Base-by-base conservation (phyloP, 2,797 vertebrate genomes). In the Peromyscus aztecus region DNA sequence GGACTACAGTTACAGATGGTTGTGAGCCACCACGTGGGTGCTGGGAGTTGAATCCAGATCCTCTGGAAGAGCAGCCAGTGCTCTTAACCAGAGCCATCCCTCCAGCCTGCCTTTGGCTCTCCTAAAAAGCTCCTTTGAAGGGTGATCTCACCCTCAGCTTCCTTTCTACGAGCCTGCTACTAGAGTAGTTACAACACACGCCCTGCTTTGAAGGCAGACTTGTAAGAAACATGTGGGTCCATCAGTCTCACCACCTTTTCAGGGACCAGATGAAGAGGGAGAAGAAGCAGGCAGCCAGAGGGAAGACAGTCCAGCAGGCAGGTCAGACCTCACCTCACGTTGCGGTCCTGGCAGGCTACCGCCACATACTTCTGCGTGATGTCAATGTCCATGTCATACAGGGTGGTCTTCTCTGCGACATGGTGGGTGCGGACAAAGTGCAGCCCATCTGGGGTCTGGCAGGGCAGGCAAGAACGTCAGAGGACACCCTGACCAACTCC, bases 341-440 rank as follows among this genome's bases (percentile, higher is more conserved):
- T 99, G 9, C 99, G 98, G 97, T 99, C 99, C 97, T 99, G 99
- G 95, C 99, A 99, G 85, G 99, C 99, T 5, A 99, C 98, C 0
- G 98, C 99, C 0, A 99, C 98, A 0, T 99, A 99, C 6, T 98
- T 98, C 89, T 98, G 98, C 0, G 98, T 98, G 2, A 98, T 98
- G 91, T 99, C 99, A 61, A 99, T 98, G 94, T 99, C 99, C 99
- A 99, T 99, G 97, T 99, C 99, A 8, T 99, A 99, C 92, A 99
- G 97, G 0, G 99, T 99, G 0, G 99, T 99, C 98, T 99, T 99
- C 97, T 99, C 99, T n/a, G 99, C 99, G 8, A 99, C 98, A 0
- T 99, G 99, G 94, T 99, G 99, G 0, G 99, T 99, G 82, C 99
- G 98, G 23, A 98, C 94, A 91, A 99, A 99, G 11, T 80, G 95